These are phyloP conservation scores for Agrochola litura DNA, from an alignment of 2,888 invertebrate species.

Conservation along the genomic window DNA sequence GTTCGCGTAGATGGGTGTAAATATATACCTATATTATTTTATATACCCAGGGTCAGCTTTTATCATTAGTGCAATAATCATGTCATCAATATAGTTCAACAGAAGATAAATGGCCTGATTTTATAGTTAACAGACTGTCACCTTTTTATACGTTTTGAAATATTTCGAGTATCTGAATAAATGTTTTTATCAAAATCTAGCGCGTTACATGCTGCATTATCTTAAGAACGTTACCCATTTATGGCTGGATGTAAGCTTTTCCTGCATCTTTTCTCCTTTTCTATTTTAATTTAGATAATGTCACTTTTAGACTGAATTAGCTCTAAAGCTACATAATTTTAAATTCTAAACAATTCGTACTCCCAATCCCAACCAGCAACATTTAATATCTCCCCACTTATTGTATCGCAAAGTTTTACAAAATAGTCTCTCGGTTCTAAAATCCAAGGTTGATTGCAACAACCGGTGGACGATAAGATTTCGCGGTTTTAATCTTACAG, in stretches of 20 bases:
- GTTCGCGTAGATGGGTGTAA: no score
- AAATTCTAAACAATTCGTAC: slow-evolving; percentile 11
- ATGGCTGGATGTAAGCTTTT: neutral
- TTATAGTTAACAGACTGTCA: neutral
- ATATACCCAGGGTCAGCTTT: no score
- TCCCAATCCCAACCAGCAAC: slow-evolving; percentile 5
- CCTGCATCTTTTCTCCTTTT: neutral
- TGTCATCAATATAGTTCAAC: neutral
- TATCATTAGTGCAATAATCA: slow-evolving; percentile 2
- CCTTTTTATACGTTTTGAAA: neutral
- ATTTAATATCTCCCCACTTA: slow-evolving; percentile 33
- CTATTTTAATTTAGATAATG: neutral
- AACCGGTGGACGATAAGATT: slow-evolving; percentile 69
- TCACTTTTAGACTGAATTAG: neutral
- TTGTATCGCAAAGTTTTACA: slow-evolving; percentile 40
- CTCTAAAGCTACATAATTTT: neutral
- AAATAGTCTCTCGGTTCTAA: slow-evolving; percentile 49
- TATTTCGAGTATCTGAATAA: neutral
- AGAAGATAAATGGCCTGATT: neutral
- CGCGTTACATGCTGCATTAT: neutral
- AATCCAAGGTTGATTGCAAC: slow-evolving; percentile 75
- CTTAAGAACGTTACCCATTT: neutral
- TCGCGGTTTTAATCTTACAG: slow-evolving; percentile 74
- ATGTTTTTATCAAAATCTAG: neutral
- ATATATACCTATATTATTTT: no score